Base-by-base conservation (phyloP, 2,797 vertebrate species). In the Phrynocephalus vlangalii region DNA sequence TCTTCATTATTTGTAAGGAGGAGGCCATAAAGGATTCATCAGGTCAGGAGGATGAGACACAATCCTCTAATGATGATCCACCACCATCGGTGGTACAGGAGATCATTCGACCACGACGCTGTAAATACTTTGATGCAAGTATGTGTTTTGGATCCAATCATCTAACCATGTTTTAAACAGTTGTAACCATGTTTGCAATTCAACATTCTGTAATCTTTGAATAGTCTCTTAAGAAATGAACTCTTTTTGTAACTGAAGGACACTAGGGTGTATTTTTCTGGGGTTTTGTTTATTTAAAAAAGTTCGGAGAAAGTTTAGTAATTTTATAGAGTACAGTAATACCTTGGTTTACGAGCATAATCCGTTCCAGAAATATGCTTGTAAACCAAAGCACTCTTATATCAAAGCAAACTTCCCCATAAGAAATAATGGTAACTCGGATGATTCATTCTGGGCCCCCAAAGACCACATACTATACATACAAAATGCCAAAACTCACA, bases 51-150 rank as follows among this genome's bases (percentile, higher is more conserved):
- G 98, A 98, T 82, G 98, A 98, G 86, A 96, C 95, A 24, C 97
- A 97, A 89, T 97, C 96, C 18, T 96, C 97, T 50, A 97, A 97
- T 20, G 98, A 98, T 26, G 97, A 97, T 79, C 98, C 98, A 56
- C 97, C 97, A 1, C 97, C 98, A 4, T 97, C 97, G 63, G 97
- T 96, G 84, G 97, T 97, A 1, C 97, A 97, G 88, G 98, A 99
- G 92, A 97, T 98, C 24, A 98, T 99, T 86, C 97, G 98, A 20
- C 97, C 98, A 9, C 98, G 98, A 86, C 97, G 98, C 78, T 97
- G 98, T 95, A 98, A 97, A 96, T 99, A 99, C 94, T 99, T 99
- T 95, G 98, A 99, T 93, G 93, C 97, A 96, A 98, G 99, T 99
- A 96, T 50, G 97, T 95, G 26, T 56, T 68, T 85, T 0, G n/a